Percentiles rank a stretch among this genome's conserved stretches.
Evolutionary conservation across 2,888 invertebrate genomes (phyloP).

Genomic region (Ligdia adustata): DNA sequence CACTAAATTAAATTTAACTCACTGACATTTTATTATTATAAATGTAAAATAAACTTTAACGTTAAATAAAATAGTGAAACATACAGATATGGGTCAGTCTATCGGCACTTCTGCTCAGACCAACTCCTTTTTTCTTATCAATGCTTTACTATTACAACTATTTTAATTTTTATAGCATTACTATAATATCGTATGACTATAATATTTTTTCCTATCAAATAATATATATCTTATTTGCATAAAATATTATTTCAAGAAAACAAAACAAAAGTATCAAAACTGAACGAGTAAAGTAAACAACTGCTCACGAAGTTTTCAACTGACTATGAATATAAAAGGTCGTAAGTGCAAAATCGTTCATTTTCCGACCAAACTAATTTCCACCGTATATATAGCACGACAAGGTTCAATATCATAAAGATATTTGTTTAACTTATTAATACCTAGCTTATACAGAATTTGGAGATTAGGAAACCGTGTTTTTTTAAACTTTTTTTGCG

Average conservation of each 20-base stretch:
- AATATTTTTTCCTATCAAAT: too few relatives aligned
- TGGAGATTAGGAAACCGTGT: constrained; percentile 75
- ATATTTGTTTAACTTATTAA: constrained; percentile 71
- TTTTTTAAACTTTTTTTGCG: constrained; percentile 49
- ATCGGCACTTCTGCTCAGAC: too few relatives aligned
- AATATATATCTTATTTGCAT: too few relatives aligned
- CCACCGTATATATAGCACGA: constrained; percentile 16
- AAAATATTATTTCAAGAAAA: background rate
- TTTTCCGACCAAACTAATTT: constrained; percentile 33
- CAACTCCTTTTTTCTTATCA: too few relatives aligned
- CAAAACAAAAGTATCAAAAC: constrained; percentile 59
- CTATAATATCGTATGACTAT: too few relatives aligned
- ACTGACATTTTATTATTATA: too few relatives aligned
- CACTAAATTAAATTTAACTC: too few relatives aligned
- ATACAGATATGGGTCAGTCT: too few relatives aligned
- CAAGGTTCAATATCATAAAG: constrained; percentile 40
- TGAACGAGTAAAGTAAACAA: constrained; percentile 43
- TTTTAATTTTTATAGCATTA: too few relatives aligned
- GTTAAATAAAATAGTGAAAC: too few relatives aligned
- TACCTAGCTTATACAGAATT: constrained; percentile 73
- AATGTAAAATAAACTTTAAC: too few relatives aligned
- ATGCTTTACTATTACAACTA: too few relatives aligned
- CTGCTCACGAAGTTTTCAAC: constrained; percentile 71
- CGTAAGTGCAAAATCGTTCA: constrained; percentile 50
- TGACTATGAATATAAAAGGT: constrained; percentile 52